Base-by-base conservation (phyloP, 2,797 vertebrate genomes). In the Emys orbicularis region DNA sequence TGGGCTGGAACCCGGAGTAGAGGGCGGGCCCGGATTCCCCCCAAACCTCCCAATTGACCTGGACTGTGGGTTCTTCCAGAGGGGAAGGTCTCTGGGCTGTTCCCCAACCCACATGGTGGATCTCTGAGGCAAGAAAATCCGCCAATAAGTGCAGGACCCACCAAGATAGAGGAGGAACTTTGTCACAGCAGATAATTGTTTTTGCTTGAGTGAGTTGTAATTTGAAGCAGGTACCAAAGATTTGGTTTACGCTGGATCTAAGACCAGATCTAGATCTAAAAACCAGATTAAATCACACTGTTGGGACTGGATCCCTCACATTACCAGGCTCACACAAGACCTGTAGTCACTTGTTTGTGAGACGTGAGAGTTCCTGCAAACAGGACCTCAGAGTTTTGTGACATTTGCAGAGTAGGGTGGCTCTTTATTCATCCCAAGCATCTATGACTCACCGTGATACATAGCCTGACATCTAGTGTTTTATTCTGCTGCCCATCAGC, bases 301-400 rank as follows among this genome's bases (percentile, higher is more conserved):
- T 25, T 57, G 12, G 49, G 34, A n/a, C 80, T 49, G 29, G 19
- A 87, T 49, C 61, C 12, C 47, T 59, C 0, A 0, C 16, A 61
- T 54, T 0, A 41, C 37, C 21, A 0, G 54, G 23, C n/a, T 87
- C 65, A 3, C 23, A 2, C 16, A 83, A 41, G 54, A 89, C 29
- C 54, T 56, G 31, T 8, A 80, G 10, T 85, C 25, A 68, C 53
- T 29, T 79, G 82, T 82, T 41, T 84, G 11, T 49, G 8, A 49
- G 54, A 59, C 25, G 16, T 79, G 0, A 52, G 27, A 49, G 19
- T 91, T 47, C 50, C 47, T 25, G 79, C 31, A 86, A 13, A 21
- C 12, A 47, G 34, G 1, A 2, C 1, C 65, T 90, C 50, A 37
- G 47, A 41, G 29, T 87, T 83, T 83, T 11, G 53, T 0, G 9